Percentiles rank a stretch among this genome's conserved stretches.
phyloP scores from a whole-genome alignment of 2,113 vertebrate genomes.

The Neotoma lepida region DNA sequence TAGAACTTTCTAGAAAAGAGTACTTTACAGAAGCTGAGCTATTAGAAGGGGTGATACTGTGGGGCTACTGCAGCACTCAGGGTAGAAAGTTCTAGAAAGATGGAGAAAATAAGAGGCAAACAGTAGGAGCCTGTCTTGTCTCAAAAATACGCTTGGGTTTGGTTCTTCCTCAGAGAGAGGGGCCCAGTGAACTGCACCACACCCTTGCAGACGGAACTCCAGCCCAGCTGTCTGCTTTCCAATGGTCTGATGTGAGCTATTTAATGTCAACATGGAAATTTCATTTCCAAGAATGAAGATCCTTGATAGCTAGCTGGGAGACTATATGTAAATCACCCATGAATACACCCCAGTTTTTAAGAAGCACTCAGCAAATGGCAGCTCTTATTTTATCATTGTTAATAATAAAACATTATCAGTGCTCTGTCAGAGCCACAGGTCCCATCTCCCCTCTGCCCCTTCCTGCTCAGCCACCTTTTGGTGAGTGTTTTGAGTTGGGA shows the following conservation, averaged over 20 bases:
- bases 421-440: neutral
- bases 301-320: neutral
- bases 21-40: neutral
- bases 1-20: neutral
- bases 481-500: neutral
- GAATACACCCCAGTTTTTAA: neutral
- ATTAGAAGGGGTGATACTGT: neutral
- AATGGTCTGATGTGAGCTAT: neutral
- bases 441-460: neutral
- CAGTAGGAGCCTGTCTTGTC: neutral
- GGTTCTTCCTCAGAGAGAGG: neutral
- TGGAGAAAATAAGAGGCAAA: too few species aligned
- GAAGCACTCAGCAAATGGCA: neutral
- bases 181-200: too few species aligned
- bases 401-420: neutral
- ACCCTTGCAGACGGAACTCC: neutral
- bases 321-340: neutral
- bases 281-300: constrained; percentile 10
- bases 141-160: neutral
- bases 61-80: neutral
- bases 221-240: neutral
- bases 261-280: neutral
- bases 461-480: neutral
- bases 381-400: neutral
- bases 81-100: too few species aligned